Conservation (phyloP, 2,113 vertebrate genomes). For the Amblyopsis rosae region DNA sequence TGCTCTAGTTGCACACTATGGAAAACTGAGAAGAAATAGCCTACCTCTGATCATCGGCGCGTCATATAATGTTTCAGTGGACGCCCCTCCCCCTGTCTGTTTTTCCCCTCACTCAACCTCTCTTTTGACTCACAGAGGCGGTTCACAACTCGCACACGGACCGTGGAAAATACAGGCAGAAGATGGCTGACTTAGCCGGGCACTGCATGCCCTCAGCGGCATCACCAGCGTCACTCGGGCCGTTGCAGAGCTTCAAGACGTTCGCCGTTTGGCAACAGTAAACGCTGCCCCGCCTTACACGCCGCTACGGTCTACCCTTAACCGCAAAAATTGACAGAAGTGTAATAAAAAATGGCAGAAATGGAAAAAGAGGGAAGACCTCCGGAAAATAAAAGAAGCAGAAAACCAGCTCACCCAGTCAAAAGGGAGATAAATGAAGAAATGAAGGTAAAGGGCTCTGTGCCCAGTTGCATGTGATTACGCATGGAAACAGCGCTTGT, state of each 20-base stretch:
- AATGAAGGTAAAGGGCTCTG: constrained; percentile 89
- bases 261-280: constrained; percentile 78
- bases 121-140: constrained; percentile 80
- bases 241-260: constrained; percentile 73
- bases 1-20: constrained; percentile 61
- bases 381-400: constrained; percentile 98
- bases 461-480: constrained; percentile 66
- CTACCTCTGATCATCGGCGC: constrained; percentile 74
- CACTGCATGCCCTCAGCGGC: constrained; percentile 79
- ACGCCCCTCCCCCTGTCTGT: constrained; percentile 83
- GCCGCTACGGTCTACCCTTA: constrained; percentile 22
- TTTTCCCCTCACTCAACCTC: constrained; percentile 78
- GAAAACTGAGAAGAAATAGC: constrained; percentile 77
- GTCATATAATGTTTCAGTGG: constrained; percentile 81
- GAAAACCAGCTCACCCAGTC: constrained; percentile 95
- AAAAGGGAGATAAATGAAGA: constrained; percentile 98
- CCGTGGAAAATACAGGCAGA: constrained; percentile 80
- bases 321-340: constrained; percentile 76
- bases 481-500: constrained; percentile 62
- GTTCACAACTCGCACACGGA: constrained; percentile 76
- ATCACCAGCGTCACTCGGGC: constrained; percentile 71
- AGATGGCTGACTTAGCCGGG: constrained; percentile 90
- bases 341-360: constrained; percentile 94
- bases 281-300: constrained; percentile 68
- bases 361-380: constrained; percentile 99